Evolutionary conservation across 2,113 vertebrate genomes (phyloP).

Genomic region (Sporophila hypoxantha): DNA sequence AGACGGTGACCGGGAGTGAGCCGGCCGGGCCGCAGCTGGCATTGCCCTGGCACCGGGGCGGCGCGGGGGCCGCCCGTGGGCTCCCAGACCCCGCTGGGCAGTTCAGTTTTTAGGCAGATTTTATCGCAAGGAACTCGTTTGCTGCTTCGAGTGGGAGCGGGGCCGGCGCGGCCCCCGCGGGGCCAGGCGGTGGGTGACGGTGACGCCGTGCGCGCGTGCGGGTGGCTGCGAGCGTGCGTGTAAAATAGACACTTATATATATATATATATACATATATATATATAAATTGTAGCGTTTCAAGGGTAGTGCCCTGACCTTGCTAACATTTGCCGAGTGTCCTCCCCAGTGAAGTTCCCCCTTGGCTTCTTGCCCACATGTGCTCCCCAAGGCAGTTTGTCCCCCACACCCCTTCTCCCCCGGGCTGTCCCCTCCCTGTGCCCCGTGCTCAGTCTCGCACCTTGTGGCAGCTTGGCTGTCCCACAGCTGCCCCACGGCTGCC

Average conservation of each 20-base stretch:
- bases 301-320: conserved; percentile 57
- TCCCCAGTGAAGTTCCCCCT: not conserved
- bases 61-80: not conserved
- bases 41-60: not conserved
- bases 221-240: conserved; percentile 1
- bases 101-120: conserved; percentile 19
- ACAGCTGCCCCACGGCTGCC: not conserved
- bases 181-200: conserved; percentile 36
- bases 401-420: not conserved
- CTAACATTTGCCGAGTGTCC: conserved; percentile 27
- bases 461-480: not conserved
- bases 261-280: conserved; percentile 32
- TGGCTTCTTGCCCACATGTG: conserved; percentile 7
- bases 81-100: not conserved
- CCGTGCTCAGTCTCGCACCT: not conserved
- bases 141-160: conserved; percentile 13
- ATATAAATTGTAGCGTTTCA: conserved; percentile 48
- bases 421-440: not conserved
- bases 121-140: not conserved
- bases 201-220: not conserved
- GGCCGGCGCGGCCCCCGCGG: not conserved
- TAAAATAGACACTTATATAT: conserved; percentile 16
- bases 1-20: conserved; percentile 75
- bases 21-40: not conserved
- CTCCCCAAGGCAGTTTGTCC: not conserved